A percentile compares a stretch with the other conserved stretches of the same genome.
Conservation (phyloP, 2,113 vertebrate genomes). For the Psittacula cyanocephala region DNA sequence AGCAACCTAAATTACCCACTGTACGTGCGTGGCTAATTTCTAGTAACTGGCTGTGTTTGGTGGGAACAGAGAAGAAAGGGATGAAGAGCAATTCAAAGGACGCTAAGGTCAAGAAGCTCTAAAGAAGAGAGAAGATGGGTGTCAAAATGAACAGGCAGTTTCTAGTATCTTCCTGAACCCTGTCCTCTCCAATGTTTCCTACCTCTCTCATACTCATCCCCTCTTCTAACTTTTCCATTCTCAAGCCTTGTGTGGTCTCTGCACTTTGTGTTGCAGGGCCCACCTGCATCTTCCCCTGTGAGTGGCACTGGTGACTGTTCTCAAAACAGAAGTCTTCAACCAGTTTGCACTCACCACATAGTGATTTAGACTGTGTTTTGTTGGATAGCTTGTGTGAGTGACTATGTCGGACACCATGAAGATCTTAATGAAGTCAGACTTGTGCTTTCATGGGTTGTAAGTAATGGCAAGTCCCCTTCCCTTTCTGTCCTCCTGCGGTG, state of each 20-base stretch:
- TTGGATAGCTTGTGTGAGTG: neutral
- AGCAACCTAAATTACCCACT: neutral
- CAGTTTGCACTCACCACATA: neutral
- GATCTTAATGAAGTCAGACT: neutral
- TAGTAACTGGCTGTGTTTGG: neutral
- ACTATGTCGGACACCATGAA: neutral
- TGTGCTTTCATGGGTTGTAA: neutral
- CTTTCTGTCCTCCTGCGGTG: neutral
- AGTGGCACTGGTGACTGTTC: neutral
- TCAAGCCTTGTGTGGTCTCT: accelerated
- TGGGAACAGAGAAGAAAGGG: neutral
- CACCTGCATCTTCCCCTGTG: neutral
- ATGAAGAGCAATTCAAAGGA: neutral
- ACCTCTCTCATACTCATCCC: neutral
- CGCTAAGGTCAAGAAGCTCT: neutral
- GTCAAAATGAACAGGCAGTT: neutral
- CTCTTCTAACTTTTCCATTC: neutral
- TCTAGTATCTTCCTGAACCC: neutral
- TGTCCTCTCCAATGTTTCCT: neutral
- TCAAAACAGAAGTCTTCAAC: neutral
- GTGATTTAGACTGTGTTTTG: neutral
- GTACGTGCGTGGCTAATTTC: neutral
- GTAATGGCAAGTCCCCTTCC: neutral
- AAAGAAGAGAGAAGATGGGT: neutral
- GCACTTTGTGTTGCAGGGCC: neutral